A percentile compares a stretch with the other conserved stretches of the same genome.
phyloP scores from a whole-genome alignment of 2,888 invertebrate genomes.

The Mythimna albipuncta region DNA sequence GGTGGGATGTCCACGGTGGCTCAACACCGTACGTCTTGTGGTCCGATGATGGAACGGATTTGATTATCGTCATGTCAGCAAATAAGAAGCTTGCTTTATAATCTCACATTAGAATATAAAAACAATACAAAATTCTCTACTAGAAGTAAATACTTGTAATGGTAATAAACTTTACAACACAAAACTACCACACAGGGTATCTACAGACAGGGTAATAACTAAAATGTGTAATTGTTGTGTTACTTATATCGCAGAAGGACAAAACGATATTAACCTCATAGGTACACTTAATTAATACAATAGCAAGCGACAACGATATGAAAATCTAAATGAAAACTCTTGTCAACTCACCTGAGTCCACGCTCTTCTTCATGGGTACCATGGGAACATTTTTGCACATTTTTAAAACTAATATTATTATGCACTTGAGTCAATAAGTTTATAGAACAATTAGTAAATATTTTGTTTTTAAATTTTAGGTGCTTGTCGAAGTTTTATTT shows the following conservation, averaged over 20 bases:
- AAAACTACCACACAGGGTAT: constrained; percentile 26
- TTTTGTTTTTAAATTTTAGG: constrained; percentile 18
- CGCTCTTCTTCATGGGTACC: constrained; percentile 78
- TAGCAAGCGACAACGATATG: constrained; percentile 14
- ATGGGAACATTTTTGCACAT: constrained; percentile 84
- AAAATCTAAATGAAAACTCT: constrained; percentile 34
- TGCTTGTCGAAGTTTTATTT: constrained; percentile 25
- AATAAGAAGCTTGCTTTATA: not conserved
- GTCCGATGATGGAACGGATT: not conserved
- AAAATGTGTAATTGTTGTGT: constrained; percentile 14
- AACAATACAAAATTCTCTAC: not conserved
- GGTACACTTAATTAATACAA: constrained; percentile 15
- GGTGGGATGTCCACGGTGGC: too few species aligned
- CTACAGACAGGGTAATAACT: constrained; percentile 22
- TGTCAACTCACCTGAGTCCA: constrained; percentile 78
- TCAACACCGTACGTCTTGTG: too few species aligned
- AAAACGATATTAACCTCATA: constrained; percentile 5
- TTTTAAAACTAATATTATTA: constrained; percentile 60
- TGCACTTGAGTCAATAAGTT: constrained; percentile 44
- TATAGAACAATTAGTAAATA: not conserved
- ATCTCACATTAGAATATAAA: not conserved
- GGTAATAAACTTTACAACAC: not conserved
- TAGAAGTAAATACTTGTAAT: not conserved
- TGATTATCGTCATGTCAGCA: constrained; percentile 31
- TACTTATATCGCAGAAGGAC: not conserved